Percentiles rank a stretch among this genome's conserved stretches.
phyloP scores from a whole-genome alignment of 2,113 vertebrate species.

The Scalopus aquaticus region DNA sequence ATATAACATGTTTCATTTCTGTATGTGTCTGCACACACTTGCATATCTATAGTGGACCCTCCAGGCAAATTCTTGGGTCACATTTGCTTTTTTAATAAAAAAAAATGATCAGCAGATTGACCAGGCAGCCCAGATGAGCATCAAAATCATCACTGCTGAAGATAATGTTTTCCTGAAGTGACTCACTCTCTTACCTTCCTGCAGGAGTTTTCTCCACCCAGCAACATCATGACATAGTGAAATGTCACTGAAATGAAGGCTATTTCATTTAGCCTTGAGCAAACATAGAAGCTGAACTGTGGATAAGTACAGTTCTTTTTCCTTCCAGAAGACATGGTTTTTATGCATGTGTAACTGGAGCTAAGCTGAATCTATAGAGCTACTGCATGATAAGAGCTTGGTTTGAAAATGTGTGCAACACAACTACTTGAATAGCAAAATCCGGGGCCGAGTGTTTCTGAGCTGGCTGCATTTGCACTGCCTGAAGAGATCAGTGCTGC shows the following conservation, averaged over 20 bases:
- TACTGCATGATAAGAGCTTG: constrained; percentile 81
- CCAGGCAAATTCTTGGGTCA: constrained; percentile 53
- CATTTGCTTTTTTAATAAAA: constrained; percentile 51
- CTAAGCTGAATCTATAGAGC: constrained; percentile 75
- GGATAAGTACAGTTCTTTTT: constrained; percentile 72
- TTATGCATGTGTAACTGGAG: constrained; percentile 66
- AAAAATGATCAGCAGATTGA: constrained; percentile 67
- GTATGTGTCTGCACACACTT: not conserved
- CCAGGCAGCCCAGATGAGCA: constrained; percentile 48
- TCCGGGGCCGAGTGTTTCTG: constrained; percentile 81
- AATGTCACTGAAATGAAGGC: constrained; percentile 83
- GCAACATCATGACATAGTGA: constrained; percentile 82
- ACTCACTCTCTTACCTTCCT: constrained; percentile 76
- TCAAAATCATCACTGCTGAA: constrained; percentile 69
- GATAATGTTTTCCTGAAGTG: constrained; percentile 70
- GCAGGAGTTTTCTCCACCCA: constrained; percentile 73
- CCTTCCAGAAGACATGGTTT: constrained; percentile 72
- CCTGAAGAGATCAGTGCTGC: constrained; percentile 86
- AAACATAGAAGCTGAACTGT: constrained; percentile 75
- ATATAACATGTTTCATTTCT: constrained; percentile 33
- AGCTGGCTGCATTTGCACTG: constrained; percentile 85
- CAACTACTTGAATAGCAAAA: constrained; percentile 88
- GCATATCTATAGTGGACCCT: constrained; percentile 8
- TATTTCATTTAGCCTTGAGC: constrained; percentile 85
- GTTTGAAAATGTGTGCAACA: constrained; percentile 82